Evolutionary conservation across 2,113 vertebrate species (phyloP), one percentile per base, ranked within the genome.

Genomic region (Tetrao urogallus): DNA sequence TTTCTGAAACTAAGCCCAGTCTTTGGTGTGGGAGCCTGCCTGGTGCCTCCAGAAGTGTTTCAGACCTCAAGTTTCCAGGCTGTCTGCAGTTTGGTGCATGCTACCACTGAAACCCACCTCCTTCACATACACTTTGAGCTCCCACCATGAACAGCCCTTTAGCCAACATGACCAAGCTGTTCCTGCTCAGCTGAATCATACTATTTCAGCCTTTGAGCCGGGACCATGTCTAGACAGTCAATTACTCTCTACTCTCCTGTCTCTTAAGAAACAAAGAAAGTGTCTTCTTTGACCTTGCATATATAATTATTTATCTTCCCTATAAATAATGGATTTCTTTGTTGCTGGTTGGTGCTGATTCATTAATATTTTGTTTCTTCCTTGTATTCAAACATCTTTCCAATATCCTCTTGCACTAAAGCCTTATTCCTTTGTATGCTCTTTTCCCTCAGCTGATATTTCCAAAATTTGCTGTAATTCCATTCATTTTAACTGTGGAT

Each of bases 321-420:
- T 48, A 94, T 92, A 91, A 94, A 95, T 94, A 95, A 92, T 94
- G 61, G 61, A 91, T 96, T 91, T 78, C 82, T 95, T 92, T 92
- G 77, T 76, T 95, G 73, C 73, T 79, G 20, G 27, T 88, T 86
- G 65, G 30, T 94, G 69, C 80, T 34, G 69, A 86, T 95, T 96
- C 82, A 92, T 96, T 92, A 94, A 86, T 94, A 92, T 85, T 90
- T 88, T 92, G 82, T 89, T 94, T 72, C 57, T 36, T 94, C 70
- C 54, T 86, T 90, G 34, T 71, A 65, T 96, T 93, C 85, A 81
- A 88, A 81, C 48, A 0, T 75, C 76, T 83, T 89, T 86, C 79
- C 61, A 78, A 0, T 65, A 60, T 71, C 34, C 38, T 67, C 28
- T 70, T 77, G 43, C 40, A 73, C 47, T n/a, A 65, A 69, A 74